Conservation (phyloP, 2,113 vertebrate species). For the Hyaena hyaena region DNA sequence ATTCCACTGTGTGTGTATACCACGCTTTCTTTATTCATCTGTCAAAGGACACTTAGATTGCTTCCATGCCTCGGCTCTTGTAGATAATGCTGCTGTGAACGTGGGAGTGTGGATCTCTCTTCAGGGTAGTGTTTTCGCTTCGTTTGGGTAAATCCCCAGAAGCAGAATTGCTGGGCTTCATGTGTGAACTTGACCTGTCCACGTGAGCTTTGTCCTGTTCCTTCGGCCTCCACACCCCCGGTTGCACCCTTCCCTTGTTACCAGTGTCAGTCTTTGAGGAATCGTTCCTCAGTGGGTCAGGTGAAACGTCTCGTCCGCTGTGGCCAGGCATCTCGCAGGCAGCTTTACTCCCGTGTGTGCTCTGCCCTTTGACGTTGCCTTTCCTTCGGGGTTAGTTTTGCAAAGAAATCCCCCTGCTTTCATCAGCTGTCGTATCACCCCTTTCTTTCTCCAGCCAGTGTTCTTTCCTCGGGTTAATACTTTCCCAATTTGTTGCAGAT, state of each 20-base stretch:
- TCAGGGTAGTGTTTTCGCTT: not conserved
- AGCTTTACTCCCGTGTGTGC: not conserved
- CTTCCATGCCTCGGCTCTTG: not conserved
- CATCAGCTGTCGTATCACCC: not conserved
- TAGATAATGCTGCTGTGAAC: not conserved
- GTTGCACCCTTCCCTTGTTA: not conserved
- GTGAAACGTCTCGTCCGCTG: not conserved
- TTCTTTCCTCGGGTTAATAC: not conserved
- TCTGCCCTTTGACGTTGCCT: not conserved
- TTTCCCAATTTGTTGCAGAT: slow-evolving; percentile 69
- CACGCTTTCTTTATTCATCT: not conserved
- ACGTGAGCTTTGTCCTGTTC: not conserved
- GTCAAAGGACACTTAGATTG: not conserved
- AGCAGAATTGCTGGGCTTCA: not conserved
- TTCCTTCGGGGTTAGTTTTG: not conserved
- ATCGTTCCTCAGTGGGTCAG: not conserved
- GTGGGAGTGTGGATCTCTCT: not conserved
- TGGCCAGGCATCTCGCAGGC: not conserved
- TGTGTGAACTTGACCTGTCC: not conserved
- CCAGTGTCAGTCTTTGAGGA: not conserved
- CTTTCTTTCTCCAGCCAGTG: not conserved
- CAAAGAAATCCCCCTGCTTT: not conserved
- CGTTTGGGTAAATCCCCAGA: not conserved
- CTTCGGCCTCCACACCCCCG: not conserved
- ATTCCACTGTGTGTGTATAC: not conserved